Evolutionary conservation across 2,113 vertebrate species (phyloP), one percentile per base, ranked within the genome.

Genomic region (Loxodonta africana): DNA sequence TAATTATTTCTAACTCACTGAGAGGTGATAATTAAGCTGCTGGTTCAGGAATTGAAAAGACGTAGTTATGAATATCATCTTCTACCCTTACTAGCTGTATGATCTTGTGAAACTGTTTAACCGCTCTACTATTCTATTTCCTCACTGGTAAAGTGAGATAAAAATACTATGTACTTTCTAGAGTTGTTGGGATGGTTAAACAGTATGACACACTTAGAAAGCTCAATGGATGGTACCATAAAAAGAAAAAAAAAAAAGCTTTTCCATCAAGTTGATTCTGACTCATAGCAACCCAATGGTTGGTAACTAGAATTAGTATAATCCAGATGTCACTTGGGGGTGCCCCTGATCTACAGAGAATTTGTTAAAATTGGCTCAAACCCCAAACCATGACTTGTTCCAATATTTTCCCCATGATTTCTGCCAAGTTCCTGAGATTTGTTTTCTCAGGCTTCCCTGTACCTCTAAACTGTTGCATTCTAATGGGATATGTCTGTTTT

Each of bases 1-100:
- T 83, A 82, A 93, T 93, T 77, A 30, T 85, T 97, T 94, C 92
- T 88, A 94, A 94, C 10, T 86, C 81, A 37, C 4, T 78, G 76
- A 48, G 73, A 88, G 69, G 3, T 46, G 60, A 82, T 77, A 69
- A 94, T 83, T 90, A 92, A 94, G 88, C 65, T 12, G 21, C 57
- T 83, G 18, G 30, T 67, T 93, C 73, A 33, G n/a, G 60, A 90
- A 77, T 90, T 30, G 67, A 23, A 91, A 91, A 89, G 69, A 46
- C 8, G 62, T 87, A 74, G 63, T 3, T 83, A 73, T 89, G n/a
- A 62, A 46, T 62, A 67, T 62, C 51, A 8, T 87, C 60, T 91
- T 60, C 78, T 83, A 63, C 20, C 73, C 37, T 37, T 51, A 18
- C 6, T 76, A 63, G 1, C 11, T 90, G 3, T 91, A 44, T 81